phyloP scores from a whole-genome alignment of 2,888 invertebrate species.

The Apodemia duryi region DNA sequence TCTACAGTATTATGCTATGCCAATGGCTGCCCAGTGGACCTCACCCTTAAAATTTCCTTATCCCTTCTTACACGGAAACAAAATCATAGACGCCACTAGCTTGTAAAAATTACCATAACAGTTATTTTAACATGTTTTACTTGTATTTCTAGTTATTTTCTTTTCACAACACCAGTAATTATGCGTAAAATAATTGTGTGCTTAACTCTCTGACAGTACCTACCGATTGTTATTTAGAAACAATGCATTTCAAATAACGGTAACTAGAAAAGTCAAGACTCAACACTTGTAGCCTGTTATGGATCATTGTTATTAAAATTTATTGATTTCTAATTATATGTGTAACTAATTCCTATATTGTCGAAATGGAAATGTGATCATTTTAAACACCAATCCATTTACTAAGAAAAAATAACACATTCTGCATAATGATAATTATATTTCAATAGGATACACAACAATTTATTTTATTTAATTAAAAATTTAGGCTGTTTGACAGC shows the following conservation, averaged over 20 bases:
- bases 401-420: too few species aligned
- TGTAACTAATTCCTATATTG: not conserved
- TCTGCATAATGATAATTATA: too few species aligned
- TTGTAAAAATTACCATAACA: slow-evolving; percentile 8
- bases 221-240: slow-evolving; percentile 31
- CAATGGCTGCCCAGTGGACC: too few species aligned
- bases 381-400: not conserved
- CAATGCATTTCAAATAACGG: slow-evolving; percentile 35
- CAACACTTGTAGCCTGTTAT: slow-evolving; percentile 17
- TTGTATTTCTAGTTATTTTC: slow-evolving; percentile 14
- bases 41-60: not conserved
- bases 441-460: too few species aligned
- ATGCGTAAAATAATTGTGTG: slow-evolving; percentile 29
- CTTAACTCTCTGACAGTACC: slow-evolving; percentile 29
- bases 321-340: slow-evolving; percentile 25
- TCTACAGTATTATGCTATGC: too few species aligned
- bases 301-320: slow-evolving; percentile 33
- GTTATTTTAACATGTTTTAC: not conserved
- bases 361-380: not conserved
- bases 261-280: slow-evolving; percentile 33
- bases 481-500: too few species aligned
- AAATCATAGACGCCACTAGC: not conserved
- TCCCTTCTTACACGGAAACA: not conserved
- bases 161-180: slow-evolving; percentile 26
- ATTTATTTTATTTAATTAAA: too few species aligned